Base-by-base conservation (phyloP, 1,140 invertebrate genomes). In the Zaprionus ornatus region DNA sequence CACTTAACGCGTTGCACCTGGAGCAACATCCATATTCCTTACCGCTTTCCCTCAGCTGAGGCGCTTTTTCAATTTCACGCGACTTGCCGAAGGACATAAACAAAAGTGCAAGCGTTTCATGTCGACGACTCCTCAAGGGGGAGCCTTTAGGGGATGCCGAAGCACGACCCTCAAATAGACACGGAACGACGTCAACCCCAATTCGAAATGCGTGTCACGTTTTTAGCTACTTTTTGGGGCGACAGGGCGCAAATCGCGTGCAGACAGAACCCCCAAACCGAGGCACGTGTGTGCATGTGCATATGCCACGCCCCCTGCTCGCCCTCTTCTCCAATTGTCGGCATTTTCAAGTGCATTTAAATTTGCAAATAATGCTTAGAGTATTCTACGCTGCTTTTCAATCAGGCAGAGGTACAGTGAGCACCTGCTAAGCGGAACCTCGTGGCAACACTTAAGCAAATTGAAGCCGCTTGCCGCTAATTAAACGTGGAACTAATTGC, bases 71-170 rank as follows among this genome's bases (percentile, higher is more conserved):
- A 87, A 87, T 87, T 83, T 88, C 67, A 66, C 80, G 73, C 84
- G 73, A 64, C 77, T 62, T 63, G 66, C 63, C 68, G 13, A 67
- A 68, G 83, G 74, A 80, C 73, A 83, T 82, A 71, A 87, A 83
- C 66, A 86, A 86, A 86, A 86, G 82, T 86, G 82, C 82, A 86
- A 82, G 83, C 83, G 69, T 62, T 79, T 79, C 74, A 72, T 81
- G 75, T 82, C 63, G 63, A 21, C 48, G 61, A 29, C 55, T 37
- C 50, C 37, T 48, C 37, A 50, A 69, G 64, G 52, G 74, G 76
- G 56, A 45, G 19, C 29, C 29, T 10, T 6, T 12, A 9, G 17
- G 25, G 21, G 23, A 1, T 23, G 50, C 3, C 19, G 12, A 45
- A 4, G 21, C 17, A 17, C n/a, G 25, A 37, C 10, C 17, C 12